Evolutionary conservation across 1,140 invertebrate genomes (phyloP), one percentile per base, ranked within the genome.

Genomic region (Andrena cerasifolii): DNA sequence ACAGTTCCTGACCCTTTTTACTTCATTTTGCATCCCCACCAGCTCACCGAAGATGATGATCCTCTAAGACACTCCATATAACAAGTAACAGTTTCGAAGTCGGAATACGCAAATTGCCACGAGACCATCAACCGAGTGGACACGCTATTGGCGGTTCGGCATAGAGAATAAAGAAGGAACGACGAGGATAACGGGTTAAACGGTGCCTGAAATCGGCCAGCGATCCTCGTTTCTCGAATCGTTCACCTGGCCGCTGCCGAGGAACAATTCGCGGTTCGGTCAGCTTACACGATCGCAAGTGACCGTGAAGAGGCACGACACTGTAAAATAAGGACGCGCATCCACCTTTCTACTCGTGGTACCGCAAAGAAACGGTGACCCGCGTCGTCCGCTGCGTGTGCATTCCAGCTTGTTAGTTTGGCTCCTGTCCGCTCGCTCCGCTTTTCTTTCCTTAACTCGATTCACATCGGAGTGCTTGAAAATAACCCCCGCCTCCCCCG

Each of bases 251-350:
- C n/a, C n/a, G n/a, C n/a, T n/a, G 54, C 18, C 45, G 21, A n/a
- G 43, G 65, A 43, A 65, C 71, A 80, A 76, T 86, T 87, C 62
- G 82, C 77, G 83, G 63, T 68, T 80, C 84, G 85, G 81, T 79
- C 77, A 65, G 76, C 74, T 80, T 56, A 75, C 63, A 65, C 66
- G 80, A 80, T 85, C 68, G 83, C 74, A 83, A 86, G 83, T 86
- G 78, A 85, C 83, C 83, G 85, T 83, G 85, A 86, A 83, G 83
- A 86, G 61, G 78, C 77, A 86, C 83, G 78, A 85, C 83, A 85
- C 80, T 85, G 80, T 83, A 71, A 86, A 86, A 86, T 86, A 86
- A 86, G 85, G 85, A 85, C 85, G 85, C 80, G 73, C 67, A 72
- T 86, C 83, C 85, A 84, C 78, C 82, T 84, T 84, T 84, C 82